Evolutionary conservation across 1,140 invertebrate genomes (phyloP).

Genomic region (Sinella curviseta): DNA sequence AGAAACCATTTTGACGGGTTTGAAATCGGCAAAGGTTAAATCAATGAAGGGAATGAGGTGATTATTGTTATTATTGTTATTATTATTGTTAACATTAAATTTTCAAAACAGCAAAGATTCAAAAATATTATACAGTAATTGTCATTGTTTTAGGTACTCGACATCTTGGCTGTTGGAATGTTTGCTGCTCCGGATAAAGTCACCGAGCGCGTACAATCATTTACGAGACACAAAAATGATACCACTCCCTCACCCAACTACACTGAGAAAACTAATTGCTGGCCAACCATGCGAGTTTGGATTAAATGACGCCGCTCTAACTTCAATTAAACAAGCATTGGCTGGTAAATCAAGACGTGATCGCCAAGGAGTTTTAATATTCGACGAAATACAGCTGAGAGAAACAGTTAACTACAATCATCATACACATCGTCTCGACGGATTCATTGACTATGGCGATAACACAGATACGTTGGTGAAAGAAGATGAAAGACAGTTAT

Average conservation of each 20-base stretch:
- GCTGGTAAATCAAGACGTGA: neutral
- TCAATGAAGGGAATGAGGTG: too few species aligned
- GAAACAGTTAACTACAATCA: slow-evolving; percentile 30
- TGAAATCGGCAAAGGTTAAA: too few species aligned
- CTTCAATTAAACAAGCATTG: neutral
- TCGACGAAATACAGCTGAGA: slow-evolving; percentile 16
- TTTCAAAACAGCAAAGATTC: neutral
- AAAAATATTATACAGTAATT: neutral
- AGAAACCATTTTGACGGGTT: too few species aligned
- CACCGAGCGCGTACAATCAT: neutral
- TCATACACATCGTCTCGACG: neutral
- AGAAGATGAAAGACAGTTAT: neutral
- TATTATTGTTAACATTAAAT: neutral
- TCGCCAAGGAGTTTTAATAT: slow-evolving; percentile 9
- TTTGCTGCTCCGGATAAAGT: neutral
- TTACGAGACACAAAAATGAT: neutral
- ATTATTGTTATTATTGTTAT: too few species aligned
- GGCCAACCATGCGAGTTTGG: slow-evolving; percentile 30
- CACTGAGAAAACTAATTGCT: neutral
- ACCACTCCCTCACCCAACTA: neutral
- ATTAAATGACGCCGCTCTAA: slow-evolving; percentile 2
- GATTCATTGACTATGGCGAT: slow-evolving; percentile 20
- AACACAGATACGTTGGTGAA: neutral
- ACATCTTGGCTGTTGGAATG: neutral
- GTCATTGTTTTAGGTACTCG: neutral